These are phyloP conservation scores for Pelodiscus sinensis DNA, from an alignment of 2,113 vertebrate genomes.

Conservation along the genomic window DNA sequence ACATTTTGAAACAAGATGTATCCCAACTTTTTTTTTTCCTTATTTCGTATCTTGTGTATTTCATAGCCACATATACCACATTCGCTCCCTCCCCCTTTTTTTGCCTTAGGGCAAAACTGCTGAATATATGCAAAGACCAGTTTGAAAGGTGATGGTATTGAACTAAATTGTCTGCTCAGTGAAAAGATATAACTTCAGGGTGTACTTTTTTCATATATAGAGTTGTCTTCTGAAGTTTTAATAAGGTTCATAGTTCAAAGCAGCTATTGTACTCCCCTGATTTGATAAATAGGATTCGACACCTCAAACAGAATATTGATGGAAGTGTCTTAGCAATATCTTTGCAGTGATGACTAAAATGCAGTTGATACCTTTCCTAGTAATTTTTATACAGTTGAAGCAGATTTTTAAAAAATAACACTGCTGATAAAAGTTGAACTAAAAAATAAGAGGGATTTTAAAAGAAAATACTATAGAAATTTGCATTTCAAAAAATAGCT, in stretches of 20 bases:
- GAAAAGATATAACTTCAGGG: not conserved
- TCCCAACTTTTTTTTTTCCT: not conserved
- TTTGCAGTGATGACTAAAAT: not conserved
- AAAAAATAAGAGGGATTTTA: not conserved
- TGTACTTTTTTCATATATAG: not conserved
- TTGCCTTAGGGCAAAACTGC: not conserved
- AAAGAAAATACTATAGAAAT: not conserved
- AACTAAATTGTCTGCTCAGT: not conserved
- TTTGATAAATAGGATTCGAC: not conserved
- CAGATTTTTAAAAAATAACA: not conserved
- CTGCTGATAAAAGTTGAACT: not conserved
- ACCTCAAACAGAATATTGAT: not conserved
- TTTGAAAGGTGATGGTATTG: conserved; percentile 13
- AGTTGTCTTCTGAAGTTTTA: conserved; percentile 7
- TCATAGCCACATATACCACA: not conserved
- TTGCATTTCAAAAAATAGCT: not conserved
- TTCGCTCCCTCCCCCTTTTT: not conserved
- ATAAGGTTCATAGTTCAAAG: not conserved
- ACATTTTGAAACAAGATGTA: conserved; percentile 9
- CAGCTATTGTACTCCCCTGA: not conserved
- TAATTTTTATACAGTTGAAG: not conserved
- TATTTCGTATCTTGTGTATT: not conserved
- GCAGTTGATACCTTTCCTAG: not conserved
- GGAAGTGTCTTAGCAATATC: not conserved
- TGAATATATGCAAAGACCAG: not conserved